Evolutionary conservation across 2,113 vertebrate species (phyloP), one percentile per base, ranked within the genome.

Genomic region (Dinomys branickii): DNA sequence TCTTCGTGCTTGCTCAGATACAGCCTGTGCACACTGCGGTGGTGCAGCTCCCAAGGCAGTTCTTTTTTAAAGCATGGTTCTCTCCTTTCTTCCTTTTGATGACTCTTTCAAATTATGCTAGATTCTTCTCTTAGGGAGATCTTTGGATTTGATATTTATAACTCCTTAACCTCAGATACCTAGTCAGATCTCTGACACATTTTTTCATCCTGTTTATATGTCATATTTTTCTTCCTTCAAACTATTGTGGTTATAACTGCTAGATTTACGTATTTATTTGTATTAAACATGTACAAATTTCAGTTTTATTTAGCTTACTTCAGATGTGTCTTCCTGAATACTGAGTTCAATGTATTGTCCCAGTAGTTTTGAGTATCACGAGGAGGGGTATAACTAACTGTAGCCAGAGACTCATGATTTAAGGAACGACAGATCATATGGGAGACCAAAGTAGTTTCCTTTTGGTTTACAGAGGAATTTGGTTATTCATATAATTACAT

Each of bases 191-290:
- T 91, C 58, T 58, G 8, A 33, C 9, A 44, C 50, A 28, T 65
- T 95, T 92, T 63, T 84, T 77, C 63, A 58, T 50, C 11, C 35
- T 84, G 95, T 90, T 58, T 8, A 28, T 91, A 93, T 88, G 65
- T 41, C 87, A 65, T 85, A 65, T 97, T 96, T 81, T 92, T 97
- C 93, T 97, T 93, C 91, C 85, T 95, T 33, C 2, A 71, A 56
- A 82, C n/a, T 91, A 1, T 63, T 92, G 88, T 93, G 67, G 9
- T 95, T 91, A 12, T 90, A 69, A 65, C 14, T 82, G 52, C 47
- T 50, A 92, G 10, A 22, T 63, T 77, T 95, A 28, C 80, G 85
- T 90, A 6, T 84, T 88, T 90, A 6, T 80, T 59, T 78, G 52
- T 92, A 81, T 90, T 94, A 47, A 84, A 95, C 95, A 85, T 87